Conservation (phyloP, 2,797 vertebrate species). For the Loriculus beryllinus region DNA sequence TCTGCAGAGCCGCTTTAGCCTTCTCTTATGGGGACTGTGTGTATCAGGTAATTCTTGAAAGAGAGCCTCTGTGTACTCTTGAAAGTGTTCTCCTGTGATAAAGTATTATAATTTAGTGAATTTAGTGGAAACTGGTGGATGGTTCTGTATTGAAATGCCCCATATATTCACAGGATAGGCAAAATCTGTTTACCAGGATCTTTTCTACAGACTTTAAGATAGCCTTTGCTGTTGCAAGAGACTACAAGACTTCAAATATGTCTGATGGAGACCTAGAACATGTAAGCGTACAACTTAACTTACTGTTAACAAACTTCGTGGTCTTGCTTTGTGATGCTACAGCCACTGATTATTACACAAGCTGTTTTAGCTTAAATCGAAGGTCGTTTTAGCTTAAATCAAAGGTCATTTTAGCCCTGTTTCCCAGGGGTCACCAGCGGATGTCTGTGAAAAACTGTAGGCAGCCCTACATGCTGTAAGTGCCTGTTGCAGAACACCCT, state of each 20-base stretch:
- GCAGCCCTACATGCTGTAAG: neutral
- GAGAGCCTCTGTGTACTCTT: accelerated
- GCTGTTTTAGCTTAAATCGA: neutral
- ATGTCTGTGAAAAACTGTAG: neutral
- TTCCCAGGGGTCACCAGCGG: neutral
- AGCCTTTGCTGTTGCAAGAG: neutral
- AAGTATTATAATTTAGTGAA: neutral
- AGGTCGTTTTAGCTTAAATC: neutral
- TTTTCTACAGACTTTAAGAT: neutral
- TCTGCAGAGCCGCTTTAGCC: neutral
- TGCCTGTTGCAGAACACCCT: neutral
- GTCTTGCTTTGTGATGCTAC: neutral
- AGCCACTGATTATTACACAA: accelerated
- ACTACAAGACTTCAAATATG: neutral
- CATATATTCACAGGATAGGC: neutral
- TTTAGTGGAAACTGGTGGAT: neutral
- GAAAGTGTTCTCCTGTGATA: neutral
- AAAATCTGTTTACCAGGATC: neutral
- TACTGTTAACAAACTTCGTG: neutral
- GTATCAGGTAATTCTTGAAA: neutral
- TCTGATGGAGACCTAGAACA: neutral
- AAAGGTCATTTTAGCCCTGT: neutral
- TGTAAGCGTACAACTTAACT: accelerated
- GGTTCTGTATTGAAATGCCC: neutral
- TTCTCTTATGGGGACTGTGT: neutral